These are phyloP conservation scores for Ctenosaura bakeri DNA, from an alignment of 2,797 vertebrate species.

Conservation along the genomic window DNA sequence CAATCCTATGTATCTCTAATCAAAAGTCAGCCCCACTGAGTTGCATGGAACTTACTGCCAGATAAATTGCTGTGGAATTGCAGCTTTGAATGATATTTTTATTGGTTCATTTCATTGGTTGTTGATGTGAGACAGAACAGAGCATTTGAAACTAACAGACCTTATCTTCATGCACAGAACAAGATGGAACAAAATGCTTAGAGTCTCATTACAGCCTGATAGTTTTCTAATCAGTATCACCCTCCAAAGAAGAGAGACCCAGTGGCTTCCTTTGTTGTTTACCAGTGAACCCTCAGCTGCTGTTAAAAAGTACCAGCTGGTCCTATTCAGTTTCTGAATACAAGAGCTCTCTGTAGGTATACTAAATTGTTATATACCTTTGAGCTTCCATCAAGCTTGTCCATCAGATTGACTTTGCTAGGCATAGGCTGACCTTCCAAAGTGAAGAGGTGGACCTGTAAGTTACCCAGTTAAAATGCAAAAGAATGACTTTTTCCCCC, in stretches of 20 bases:
- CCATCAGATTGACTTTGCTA: conserved; percentile 39
- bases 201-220: background rate
- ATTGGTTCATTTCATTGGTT: background rate
- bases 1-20: too few species aligned
- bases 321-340: background rate
- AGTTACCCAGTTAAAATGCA: background rate
- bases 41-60: too few species aligned
- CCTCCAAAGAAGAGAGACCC: background rate
- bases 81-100: background rate
- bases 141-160: background rate
- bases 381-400: background rate
- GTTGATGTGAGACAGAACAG: background rate
- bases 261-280: background rate
- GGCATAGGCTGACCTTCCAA: conserved; percentile 49
- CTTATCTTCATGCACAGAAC: background rate
- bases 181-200: too few species aligned
- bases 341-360: background rate
- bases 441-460: conserved; percentile 35
- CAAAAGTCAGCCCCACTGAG: too few species aligned
- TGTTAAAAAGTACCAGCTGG: background rate
- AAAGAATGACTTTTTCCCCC: conserved; percentile 27
- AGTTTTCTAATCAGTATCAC: background rate
- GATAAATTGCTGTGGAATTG: too few species aligned
- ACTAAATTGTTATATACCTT: background rate
- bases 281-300: background rate